phyloP scores from a whole-genome alignment of 2,113 vertebrate genomes.

The Microtus oregoni region DNA sequence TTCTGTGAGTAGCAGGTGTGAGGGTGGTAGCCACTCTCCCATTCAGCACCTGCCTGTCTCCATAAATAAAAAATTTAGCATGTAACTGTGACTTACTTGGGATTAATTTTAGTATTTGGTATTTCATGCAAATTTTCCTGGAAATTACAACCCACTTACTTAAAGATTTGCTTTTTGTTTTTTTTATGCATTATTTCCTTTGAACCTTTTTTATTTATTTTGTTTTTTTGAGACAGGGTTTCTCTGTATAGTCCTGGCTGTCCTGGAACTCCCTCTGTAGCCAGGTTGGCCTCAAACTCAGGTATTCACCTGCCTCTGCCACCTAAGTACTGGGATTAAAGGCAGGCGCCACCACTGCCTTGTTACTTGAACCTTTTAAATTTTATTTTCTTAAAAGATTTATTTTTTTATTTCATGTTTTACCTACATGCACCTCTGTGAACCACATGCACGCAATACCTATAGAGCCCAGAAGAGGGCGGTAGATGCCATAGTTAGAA shows the following conservation, averaged over 20 bases:
- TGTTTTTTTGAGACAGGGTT: neutral
- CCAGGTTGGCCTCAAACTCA: neutral
- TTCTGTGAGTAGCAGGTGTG: too few species aligned
- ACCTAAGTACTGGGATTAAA: neutral
- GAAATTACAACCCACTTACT: neutral
- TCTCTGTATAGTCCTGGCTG: neutral
- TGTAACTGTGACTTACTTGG: neutral
- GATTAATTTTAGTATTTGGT: neutral
- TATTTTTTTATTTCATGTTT: neutral
- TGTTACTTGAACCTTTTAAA: neutral
- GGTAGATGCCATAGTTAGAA: neutral
- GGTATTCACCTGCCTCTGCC: neutral
- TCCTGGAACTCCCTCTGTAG: neutral
- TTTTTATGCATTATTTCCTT: neutral
- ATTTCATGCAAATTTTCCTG: neutral
- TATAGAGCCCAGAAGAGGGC: neutral
- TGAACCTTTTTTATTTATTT: neutral
- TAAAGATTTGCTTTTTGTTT: neutral
- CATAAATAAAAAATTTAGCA: neutral
- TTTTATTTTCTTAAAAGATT: neutral
- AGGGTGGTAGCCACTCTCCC: accelerated
- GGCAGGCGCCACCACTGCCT: neutral
- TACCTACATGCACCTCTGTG: neutral
- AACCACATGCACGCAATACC: neutral
- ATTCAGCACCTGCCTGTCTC: neutral